Percentiles rank a stretch among this genome's conserved stretches.
Evolutionary conservation across 2,113 vertebrate species (phyloP).

Genomic region (human): GRCh38 chr2:239717001-239717500

Average conservation of each 20-base stretch:
- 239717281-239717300: neutral
- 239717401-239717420: accelerated
- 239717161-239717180: neutral
- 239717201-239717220: accelerated
- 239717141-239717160: neutral
- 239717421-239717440: accelerated
- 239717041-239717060: neutral
- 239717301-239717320: neutral
- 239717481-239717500: neutral
- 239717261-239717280: accelerated
- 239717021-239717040: neutral
- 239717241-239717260: accelerated
- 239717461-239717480: accelerated
- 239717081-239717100: slow-evolving; percentile 4
- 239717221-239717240: accelerated
- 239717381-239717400: accelerated
- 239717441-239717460: accelerated
- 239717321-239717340: accelerated
- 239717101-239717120: neutral
- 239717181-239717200: accelerated
- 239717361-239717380: accelerated
- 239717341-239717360: accelerated
- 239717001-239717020: neutral
- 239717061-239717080: neutral
- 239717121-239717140: neutral